phyloP scores from a whole-genome alignment of 2,888 invertebrate species.

The Caenorhabditis macrosperma region DNA sequence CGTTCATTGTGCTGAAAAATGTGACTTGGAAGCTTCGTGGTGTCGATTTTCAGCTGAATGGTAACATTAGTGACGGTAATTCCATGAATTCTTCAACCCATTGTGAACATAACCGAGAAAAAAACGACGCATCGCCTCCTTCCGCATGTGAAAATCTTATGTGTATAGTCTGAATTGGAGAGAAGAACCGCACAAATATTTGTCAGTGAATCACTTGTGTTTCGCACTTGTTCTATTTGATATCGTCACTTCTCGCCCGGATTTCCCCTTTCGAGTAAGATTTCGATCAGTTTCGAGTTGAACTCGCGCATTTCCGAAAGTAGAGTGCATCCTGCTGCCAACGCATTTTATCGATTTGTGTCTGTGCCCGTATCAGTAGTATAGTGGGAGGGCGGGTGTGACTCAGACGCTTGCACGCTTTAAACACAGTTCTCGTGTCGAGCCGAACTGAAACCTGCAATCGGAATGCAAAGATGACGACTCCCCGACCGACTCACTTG shows the following conservation, averaged over 20 bases:
- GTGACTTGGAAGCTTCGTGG: too few relatives aligned
- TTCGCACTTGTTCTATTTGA: slow-evolving; percentile 14
- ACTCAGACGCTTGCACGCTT: slow-evolving; percentile 26
- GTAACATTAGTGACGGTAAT: too few relatives aligned
- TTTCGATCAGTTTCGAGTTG: not conserved
- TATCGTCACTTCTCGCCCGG: not conserved
- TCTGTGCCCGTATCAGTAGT: slow-evolving; percentile 51
- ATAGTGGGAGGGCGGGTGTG: slow-evolving; percentile 47
- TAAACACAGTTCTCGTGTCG: slow-evolving; percentile 30
- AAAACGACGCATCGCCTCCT: not conserved
- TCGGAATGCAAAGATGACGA: slow-evolving; percentile 43
- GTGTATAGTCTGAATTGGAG: slow-evolving; percentile 18
- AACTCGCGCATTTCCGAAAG: too few relatives aligned
- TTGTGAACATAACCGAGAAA: too few relatives aligned
- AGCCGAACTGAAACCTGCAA: not conserved
- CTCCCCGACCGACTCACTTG: slow-evolving; percentile 38
- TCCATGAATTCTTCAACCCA: too few relatives aligned
- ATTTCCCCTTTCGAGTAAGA: not conserved
- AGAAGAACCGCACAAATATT: slow-evolving; percentile 38
- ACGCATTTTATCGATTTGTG: slow-evolving; percentile 36
- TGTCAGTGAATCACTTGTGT: slow-evolving; percentile 41
- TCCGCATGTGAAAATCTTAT: not conserved
- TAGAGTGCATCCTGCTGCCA: not conserved
- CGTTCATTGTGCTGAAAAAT: too few relatives aligned
- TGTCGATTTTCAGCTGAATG: too few relatives aligned